phyloP scores from a whole-genome alignment of 64 coral and sea anemone species.

The Actinia equina region DNA sequence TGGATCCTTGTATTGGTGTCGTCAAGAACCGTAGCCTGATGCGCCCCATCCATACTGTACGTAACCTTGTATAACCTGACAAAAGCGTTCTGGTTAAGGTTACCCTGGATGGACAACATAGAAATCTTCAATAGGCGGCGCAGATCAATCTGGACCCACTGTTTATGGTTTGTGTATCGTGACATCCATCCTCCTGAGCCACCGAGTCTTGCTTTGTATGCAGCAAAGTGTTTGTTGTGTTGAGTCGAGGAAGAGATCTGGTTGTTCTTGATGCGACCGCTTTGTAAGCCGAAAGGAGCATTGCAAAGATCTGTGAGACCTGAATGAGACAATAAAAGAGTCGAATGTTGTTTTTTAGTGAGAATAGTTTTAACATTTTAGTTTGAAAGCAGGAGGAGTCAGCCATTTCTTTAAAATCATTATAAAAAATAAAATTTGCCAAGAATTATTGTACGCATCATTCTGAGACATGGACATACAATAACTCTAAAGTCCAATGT shows the following conservation, averaged over 20 bases:
- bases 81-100: constrained; percentile 47
- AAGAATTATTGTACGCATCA: too few relatives aligned
- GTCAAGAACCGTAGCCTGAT: constrained; percentile 30
- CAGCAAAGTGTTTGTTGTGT: constrained; percentile 41
- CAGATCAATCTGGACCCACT: constrained; percentile 73
- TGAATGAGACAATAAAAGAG: not conserved
- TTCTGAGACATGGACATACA: too few relatives aligned
- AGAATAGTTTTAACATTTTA: not conserved
- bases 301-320: constrained; percentile 60
- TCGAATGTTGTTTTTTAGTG: too few relatives aligned
- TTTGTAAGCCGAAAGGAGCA: constrained; percentile 59
- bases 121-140: constrained; percentile 45
- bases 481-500: too few relatives aligned
- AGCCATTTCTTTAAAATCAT: too few relatives aligned
- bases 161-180: constrained; percentile 59
- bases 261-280: constrained; percentile 55
- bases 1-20: not conserved
- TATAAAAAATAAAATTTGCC: too few relatives aligned
- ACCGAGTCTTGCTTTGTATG: constrained; percentile 52
- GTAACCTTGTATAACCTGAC: constrained; percentile 58
- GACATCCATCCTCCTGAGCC: constrained; percentile 58
- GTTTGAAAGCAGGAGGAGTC: too few relatives aligned
- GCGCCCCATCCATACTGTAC: constrained; percentile 65
- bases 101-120: constrained; percentile 76
- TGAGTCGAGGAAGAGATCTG: constrained; percentile 65